phyloP scores from a whole-genome alignment of 2,797 vertebrate genomes.

The Eutrigla gurnardus region DNA sequence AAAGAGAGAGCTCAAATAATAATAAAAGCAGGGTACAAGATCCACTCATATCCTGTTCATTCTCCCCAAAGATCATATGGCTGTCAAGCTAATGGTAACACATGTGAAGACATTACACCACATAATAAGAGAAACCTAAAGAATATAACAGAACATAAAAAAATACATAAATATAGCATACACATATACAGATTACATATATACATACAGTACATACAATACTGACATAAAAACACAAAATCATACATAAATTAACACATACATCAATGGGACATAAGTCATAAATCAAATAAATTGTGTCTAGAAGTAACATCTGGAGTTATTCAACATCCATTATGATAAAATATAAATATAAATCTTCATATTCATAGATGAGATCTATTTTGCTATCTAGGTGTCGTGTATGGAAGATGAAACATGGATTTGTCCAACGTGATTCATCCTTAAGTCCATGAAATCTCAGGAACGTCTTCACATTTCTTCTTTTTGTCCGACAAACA shows the following conservation, averaged over 20 bases:
- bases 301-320: too few relatives aligned
- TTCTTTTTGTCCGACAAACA: background rate
- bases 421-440: background rate
- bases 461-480: background rate
- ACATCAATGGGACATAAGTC: background rate
- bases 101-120: background rate
- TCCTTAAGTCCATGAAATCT: fast-evolving
- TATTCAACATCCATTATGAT: too few relatives aligned
- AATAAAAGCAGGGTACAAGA: background rate
- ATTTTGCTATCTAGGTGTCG: background rate
- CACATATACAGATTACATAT: background rate
- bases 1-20: background rate
- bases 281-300: too few relatives aligned
- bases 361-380: background rate
- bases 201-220: conserved; percentile 11
- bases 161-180: background rate
- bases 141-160: background rate
- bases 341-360: background rate
- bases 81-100: background rate
- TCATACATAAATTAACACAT: conserved; percentile 2
- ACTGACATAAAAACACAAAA: conserved; percentile 1
- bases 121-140: background rate
- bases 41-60: conserved; percentile 11
- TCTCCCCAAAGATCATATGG: background rate
- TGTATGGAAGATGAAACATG: background rate